Conservation (phyloP, 2,113 vertebrate species). For the Gnathonemus echidnorhynchus region DNA sequence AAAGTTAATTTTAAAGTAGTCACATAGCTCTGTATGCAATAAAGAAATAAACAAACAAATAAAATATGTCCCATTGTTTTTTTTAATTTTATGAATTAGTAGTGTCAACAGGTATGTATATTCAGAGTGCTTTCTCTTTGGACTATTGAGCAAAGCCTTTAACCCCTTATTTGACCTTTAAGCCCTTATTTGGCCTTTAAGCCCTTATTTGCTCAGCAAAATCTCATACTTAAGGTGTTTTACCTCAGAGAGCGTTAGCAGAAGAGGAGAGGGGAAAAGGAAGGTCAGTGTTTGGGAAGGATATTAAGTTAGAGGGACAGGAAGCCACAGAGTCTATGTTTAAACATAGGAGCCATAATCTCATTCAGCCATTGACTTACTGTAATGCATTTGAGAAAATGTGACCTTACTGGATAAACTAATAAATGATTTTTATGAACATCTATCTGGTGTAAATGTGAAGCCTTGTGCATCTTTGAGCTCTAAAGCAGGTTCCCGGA, state of each 20-base stretch:
- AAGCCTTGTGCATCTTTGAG: neutral
- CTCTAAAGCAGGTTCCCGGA: neutral
- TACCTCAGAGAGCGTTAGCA: neutral
- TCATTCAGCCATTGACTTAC: neutral
- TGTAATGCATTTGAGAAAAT: constrained; percentile 1
- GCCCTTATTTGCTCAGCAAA: neutral
- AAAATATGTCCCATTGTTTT: neutral
- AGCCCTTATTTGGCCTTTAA: neutral
- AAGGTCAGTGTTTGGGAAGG: neutral
- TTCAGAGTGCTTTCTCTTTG: neutral
- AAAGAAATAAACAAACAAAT: neutral
- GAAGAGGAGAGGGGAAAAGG: neutral
- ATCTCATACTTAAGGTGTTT: neutral
- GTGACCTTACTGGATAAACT: neutral
- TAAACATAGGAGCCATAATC: neutral
- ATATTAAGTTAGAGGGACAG: neutral
- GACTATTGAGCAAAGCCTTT: neutral
- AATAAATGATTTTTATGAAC: neutral
- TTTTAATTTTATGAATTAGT: neutral
- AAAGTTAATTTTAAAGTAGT: neutral
- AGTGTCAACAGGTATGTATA: neutral
- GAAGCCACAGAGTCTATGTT: neutral
- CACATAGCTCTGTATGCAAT: neutral
- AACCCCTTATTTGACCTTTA: neutral
- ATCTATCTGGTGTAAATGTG: constrained; percentile 4